These are phyloP conservation scores for Drosophila mulleri DNA, from an alignment of 2,888 invertebrate species.

Conservation along the genomic window DNA sequence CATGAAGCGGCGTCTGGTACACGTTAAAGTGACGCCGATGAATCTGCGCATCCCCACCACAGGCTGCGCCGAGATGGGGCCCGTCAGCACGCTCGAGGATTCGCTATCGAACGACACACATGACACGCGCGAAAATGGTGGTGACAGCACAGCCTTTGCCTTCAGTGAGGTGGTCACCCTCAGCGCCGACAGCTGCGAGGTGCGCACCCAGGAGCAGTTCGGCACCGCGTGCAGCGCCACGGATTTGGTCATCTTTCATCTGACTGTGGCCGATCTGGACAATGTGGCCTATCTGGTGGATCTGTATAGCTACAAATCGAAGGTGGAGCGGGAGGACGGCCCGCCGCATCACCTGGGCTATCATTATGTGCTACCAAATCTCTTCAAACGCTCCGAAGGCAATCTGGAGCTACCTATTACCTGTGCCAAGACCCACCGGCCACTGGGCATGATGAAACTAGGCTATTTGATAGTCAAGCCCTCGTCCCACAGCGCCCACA, in stretches of 20 bases:
- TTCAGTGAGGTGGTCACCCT: slow-evolving; percentile 89
- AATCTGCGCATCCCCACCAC: slow-evolving; percentile 87
- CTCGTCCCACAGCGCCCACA: slow-evolving; percentile 85
- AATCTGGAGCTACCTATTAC: slow-evolving; percentile 93
- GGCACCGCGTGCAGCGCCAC: slow-evolving; percentile 90
- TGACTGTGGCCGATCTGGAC: slow-evolving; percentile 90
- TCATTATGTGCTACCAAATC: slow-evolving; percentile 94
- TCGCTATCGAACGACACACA: slow-evolving; percentile 87
- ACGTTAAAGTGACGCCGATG: slow-evolving; percentile 91
- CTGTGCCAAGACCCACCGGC: slow-evolving; percentile 93
- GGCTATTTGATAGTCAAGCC: slow-evolving; percentile 87
- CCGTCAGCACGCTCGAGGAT: slow-evolving; percentile 86
- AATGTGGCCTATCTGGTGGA: slow-evolving; percentile 93
- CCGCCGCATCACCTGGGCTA: slow-evolving; percentile 95
- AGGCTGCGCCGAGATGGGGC: slow-evolving; percentile 52
- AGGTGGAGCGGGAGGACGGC: slow-evolving; percentile 87
- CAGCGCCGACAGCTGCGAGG: slow-evolving; percentile 88
- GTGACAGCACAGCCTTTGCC: slow-evolving; percentile 85
- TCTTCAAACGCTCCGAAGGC: slow-evolving; percentile 92
- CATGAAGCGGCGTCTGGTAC: slow-evolving; percentile 88
- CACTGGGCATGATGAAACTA: slow-evolving; percentile 91
- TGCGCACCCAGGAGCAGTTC: slow-evolving; percentile 92
- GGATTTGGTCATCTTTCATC: slow-evolving; percentile 92
- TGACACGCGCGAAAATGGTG: slow-evolving; percentile 87
- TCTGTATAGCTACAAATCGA: slow-evolving; percentile 91